A percentile compares a stretch with the other conserved stretches of the same genome.
Evolutionary conservation across 2,113 vertebrate species (phyloP).

Genomic region (Chionomys nivalis): DNA sequence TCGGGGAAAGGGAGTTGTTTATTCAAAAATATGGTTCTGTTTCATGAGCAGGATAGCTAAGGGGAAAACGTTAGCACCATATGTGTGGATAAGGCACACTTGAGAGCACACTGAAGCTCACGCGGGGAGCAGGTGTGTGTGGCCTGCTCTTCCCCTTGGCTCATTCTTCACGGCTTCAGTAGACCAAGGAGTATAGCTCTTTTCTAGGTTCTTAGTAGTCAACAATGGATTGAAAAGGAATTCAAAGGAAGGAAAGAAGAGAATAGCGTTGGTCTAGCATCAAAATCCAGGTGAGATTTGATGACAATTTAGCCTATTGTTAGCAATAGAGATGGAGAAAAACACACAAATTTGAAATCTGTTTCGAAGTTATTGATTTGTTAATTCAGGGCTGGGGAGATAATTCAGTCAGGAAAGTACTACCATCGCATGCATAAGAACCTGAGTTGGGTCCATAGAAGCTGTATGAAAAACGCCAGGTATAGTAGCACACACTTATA

Average conservation of each 20-base stretch:
- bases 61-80: background rate
- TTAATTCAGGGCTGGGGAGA: background rate
- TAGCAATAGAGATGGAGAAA: background rate
- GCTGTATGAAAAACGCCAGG: background rate
- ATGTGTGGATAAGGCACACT: fast-evolving
- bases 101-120: background rate
- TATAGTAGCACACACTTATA: background rate
- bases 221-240: background rate
- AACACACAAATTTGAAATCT: background rate
- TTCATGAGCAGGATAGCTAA: background rate
- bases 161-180: background rate
- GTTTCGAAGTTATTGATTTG: background rate
- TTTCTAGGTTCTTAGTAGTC: background rate
- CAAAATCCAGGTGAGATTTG: background rate
- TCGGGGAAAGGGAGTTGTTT: background rate
- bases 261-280: background rate
- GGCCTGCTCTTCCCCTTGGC: background rate
- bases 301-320: background rate
- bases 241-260: background rate
- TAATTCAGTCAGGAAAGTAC: too few relatives aligned
- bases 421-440: background rate
- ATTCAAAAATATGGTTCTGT: background rate
- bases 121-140: background rate
- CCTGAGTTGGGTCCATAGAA: background rate
- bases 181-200: background rate